phyloP scores from a whole-genome alignment of 2,113 vertebrate genomes.

The Pelecanus crispus region DNA sequence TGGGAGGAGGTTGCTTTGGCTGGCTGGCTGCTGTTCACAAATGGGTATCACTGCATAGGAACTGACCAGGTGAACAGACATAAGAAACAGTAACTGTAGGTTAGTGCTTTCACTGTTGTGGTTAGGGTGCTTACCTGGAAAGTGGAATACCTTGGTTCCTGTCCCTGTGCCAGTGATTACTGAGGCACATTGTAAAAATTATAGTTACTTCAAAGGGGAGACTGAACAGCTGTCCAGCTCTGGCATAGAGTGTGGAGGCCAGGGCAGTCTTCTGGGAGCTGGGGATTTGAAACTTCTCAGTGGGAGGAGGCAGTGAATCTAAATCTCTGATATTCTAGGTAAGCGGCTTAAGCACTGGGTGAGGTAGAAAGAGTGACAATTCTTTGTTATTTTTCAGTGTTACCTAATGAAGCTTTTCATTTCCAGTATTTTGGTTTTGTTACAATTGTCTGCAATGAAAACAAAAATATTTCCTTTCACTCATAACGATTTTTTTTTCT shows the following conservation, averaged over 20 bases:
- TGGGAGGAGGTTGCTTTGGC: neutral
- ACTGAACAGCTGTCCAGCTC: neutral
- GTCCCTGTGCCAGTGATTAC: neutral
- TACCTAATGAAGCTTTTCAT: neutral
- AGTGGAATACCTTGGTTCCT: neutral
- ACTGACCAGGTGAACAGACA: neutral
- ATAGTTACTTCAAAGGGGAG: neutral
- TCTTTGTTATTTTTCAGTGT: neutral
- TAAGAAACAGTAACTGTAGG: neutral
- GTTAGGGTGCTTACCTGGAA: neutral
- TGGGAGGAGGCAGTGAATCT: neutral
- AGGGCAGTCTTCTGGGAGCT: neutral
- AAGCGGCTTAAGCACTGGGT: neutral
- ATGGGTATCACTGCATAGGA: neutral
- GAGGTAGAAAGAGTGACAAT: neutral
- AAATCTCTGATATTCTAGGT: neutral
- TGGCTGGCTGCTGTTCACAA: neutral
- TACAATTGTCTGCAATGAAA: neutral
- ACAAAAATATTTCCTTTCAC: neutral
- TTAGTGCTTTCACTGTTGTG: neutral
- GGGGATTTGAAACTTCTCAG: neutral
- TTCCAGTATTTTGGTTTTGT: neutral
- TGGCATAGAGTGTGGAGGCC: neutral
- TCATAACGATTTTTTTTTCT: neutral
- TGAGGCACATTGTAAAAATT: neutral